Base-by-base conservation (phyloP, 2,113 vertebrate species). In the Plecturocebus donacophilus region DNA sequence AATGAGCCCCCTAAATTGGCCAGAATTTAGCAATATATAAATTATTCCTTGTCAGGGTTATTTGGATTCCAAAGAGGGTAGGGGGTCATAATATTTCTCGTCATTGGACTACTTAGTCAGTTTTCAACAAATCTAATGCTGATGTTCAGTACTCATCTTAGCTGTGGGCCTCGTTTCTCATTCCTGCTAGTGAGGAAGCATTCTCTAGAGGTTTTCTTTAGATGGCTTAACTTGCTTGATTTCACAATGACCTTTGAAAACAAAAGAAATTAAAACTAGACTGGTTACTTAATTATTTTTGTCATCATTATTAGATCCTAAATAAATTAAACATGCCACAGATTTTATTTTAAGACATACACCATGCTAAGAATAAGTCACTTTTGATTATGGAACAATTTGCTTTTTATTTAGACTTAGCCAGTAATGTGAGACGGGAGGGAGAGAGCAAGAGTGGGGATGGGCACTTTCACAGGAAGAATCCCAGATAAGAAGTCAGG, bases 171-270 rank as follows among this genome's bases (percentile, higher is more conserved):
- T 94, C 71, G 52, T 90, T 92, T 92, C n/a, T 90, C 80, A n/a
- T 83, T 90, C 92, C 81, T 96, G 76, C 54, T 64, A 14, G 47
- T 52, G 23, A 3, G 19, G 73, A 56, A 8, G 71, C 20, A 42
- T 93, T 97, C 96, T 94, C 87, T 52, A 80, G 96, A 97, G 85
- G n/a, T 54, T 97, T 96, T 88, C 82, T 87, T 96, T 91, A 84
- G 92, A 92, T 35, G 20, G 90, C 94, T 97, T 96, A 95, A 93
- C 95, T 98, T 97, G 94, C 91, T 96, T 96, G 92, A 96, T 97
- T 97, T 97, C 96, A 98, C 95, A 97, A 83, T 96, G 92, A 97
- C 95, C 96, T 97, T 97, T 94, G 95, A 88, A 98, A 98, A 98
- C 96, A 98, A 97, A 98, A 97, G 97, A 92, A 97, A 97, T 97